phyloP scores from a whole-genome alignment of 2,888 invertebrate species.

The Mactromeris polynyma region DNA sequence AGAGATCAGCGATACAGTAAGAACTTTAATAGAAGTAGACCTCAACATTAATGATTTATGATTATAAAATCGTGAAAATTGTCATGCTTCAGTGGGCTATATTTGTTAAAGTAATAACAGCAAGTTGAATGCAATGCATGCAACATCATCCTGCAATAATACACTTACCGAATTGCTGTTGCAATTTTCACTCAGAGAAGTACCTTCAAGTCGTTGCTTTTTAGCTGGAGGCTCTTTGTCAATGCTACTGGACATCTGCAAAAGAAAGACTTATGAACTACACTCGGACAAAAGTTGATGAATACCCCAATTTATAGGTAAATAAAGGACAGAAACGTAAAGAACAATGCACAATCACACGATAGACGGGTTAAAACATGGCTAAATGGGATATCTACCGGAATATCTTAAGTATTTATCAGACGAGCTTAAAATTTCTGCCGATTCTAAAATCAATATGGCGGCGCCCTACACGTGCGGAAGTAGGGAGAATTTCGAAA shows the following conservation, averaged over 20 bases:
- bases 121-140: background rate
- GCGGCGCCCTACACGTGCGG: conserved; percentile 71
- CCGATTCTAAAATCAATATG: conserved; percentile 63
- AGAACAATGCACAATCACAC: background rate
- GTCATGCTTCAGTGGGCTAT: background rate
- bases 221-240: conserved; percentile 83
- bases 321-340: background rate
- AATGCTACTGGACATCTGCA: conserved; percentile 84
- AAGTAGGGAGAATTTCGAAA: conserved; percentile 64
- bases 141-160: background rate
- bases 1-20: too few relatives aligned
- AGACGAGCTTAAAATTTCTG: conserved; percentile 62
- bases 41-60: too few relatives aligned
- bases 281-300: background rate
- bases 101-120: background rate
- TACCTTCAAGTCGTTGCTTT: conserved; percentile 79
- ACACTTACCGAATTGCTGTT: conserved; percentile 67
- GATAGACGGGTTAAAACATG: background rate
- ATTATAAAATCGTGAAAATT: too few relatives aligned
- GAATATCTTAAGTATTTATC: conserved; percentile 55
- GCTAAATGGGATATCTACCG: conserved; percentile 48
- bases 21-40: too few relatives aligned
- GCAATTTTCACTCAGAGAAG: conserved; percentile 64
- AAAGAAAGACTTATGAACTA: conserved; percentile 25
- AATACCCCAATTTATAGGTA: background rate